phyloP scores from a whole-genome alignment of 2,113 vertebrate genomes.

The Erpornis zantholeuca region DNA sequence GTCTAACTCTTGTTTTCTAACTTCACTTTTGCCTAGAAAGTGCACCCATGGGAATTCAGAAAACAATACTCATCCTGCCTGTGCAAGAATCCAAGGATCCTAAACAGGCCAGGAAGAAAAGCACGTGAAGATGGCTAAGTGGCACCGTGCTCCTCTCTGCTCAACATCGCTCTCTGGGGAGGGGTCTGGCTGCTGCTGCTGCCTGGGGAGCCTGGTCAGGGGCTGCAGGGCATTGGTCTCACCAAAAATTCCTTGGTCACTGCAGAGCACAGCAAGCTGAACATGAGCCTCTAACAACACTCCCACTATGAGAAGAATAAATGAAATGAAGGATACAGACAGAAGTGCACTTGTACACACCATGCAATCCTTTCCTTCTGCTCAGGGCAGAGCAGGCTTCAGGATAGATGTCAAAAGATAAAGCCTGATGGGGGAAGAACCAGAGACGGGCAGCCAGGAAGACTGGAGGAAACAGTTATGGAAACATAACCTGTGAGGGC shows the following conservation, averaged over 20 bases:
- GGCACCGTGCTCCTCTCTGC: fast-evolving
- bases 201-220: not conserved
- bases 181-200: not conserved
- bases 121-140: not conserved
- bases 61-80: constrained; percentile 28
- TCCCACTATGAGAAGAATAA: not conserved
- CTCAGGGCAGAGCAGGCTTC: not conserved
- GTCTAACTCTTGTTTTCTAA: not conserved
- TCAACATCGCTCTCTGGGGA: fast-evolving
- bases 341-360: not conserved
- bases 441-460: not conserved
- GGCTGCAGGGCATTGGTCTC: not conserved
- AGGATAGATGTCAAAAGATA: not conserved
- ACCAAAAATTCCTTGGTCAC: not conserved
- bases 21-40: not conserved
- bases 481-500: not conserved
- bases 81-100: not conserved
- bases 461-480: not conserved
- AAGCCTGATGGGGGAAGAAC: not conserved
- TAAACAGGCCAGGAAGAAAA: not conserved
- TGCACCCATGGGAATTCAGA: not conserved
- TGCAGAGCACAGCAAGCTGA: not conserved
- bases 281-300: fast-evolving
- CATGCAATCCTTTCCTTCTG: not conserved
- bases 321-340: not conserved